Conservation (phyloP, 1,140 invertebrate species). For the Zaprionus gabonicus region DNA sequence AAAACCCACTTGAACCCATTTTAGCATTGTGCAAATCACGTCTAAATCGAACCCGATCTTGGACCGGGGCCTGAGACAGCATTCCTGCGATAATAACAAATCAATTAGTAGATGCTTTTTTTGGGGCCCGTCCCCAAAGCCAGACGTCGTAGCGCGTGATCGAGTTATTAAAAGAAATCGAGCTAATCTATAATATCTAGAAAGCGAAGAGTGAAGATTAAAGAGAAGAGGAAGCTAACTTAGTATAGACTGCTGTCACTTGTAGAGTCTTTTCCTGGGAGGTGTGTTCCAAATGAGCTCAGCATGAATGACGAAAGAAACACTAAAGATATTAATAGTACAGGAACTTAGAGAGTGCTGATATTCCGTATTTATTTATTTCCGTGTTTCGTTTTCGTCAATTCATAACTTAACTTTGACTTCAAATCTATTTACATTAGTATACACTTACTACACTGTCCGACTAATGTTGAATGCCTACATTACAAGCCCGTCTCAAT, state of each 20-base stretch:
- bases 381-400: neutral
- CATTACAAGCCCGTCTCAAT: conserved; percentile 4
- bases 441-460: neutral
- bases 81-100: conserved; percentile 46
- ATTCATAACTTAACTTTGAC: neutral
- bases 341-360: neutral
- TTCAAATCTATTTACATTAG: neutral
- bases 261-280: neutral
- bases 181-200: conserved; percentile 7
- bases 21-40: conserved; percentile 73
- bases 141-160: conserved; percentile 24
- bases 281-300: neutral
- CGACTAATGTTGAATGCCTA: neutral
- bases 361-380: neutral
- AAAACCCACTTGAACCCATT: conserved; percentile 83
- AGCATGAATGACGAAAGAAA: neutral
- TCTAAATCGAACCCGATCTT: conserved; percentile 49
- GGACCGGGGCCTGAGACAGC: conserved; percentile 65
- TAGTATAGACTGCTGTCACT: neutral
- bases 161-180: conserved; percentile 26
- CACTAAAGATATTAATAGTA: neutral
- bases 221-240: neutral
- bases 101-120: conserved; percentile 60
- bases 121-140: conserved; percentile 23
- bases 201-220: conserved; percentile 10